Evolutionary conservation across 1,140 invertebrate genomes (phyloP).

Genomic region (Physella acuta): DNA sequence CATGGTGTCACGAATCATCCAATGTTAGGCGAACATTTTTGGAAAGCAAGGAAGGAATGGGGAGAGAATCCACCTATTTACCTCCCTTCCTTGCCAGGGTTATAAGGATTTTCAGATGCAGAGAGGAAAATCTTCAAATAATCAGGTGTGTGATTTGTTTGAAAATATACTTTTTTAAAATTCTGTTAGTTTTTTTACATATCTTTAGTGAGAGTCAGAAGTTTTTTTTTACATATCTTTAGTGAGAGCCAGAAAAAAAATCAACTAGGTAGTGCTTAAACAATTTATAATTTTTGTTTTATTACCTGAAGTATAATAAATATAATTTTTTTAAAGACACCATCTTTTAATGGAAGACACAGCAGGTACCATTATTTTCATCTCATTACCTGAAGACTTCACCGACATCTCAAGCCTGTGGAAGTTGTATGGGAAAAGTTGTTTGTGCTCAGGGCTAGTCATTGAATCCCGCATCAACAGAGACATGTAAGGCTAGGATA

Average conservation of each 20-base stretch:
- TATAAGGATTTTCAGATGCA: conserved; percentile 2
- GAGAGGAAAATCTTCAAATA: not conserved
- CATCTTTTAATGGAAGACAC: not conserved
- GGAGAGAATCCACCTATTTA: not conserved
- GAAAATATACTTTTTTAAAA: not conserved
- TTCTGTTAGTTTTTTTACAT: not conserved
- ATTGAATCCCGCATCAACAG: not conserved
- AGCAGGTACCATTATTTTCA: not conserved
- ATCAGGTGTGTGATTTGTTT: not conserved
- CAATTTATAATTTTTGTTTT: not conserved
- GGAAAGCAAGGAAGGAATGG: not conserved
- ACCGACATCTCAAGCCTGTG: not conserved
- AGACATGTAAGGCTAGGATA: conserved; percentile 13
- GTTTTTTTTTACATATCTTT: not conserved
- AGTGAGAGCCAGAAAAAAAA: not conserved
- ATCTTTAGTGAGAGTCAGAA: not conserved
- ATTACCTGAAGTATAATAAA: not conserved
- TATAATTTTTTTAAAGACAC: not conserved
- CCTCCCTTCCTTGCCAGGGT: not conserved
- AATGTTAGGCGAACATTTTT: not conserved
- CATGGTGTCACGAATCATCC: not conserved
- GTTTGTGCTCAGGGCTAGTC: not conserved
- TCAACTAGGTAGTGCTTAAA: not conserved
- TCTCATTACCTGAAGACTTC: not conserved
- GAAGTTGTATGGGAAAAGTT: not conserved